Evolutionary conservation across 2,888 invertebrate genomes (phyloP), one percentile per base, ranked within the genome.

Genomic region (Ophion ellenae): DNA sequence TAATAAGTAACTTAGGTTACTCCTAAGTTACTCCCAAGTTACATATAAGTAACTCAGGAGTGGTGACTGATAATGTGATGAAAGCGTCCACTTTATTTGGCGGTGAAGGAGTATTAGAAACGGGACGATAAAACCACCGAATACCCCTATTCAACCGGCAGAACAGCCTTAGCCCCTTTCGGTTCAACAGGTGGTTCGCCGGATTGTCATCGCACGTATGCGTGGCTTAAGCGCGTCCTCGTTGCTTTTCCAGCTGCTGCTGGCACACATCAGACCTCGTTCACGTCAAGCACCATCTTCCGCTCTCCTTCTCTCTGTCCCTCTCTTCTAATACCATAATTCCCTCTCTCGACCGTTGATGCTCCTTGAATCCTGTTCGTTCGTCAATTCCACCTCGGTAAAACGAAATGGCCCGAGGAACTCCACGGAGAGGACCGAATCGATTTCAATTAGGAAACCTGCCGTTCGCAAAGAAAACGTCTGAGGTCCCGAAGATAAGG

Each of bases 181-280:
- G 80, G 89, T 90, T 90, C 91, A 91, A 91, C 91, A 91, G 90
- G 91, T 91, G 91, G 90, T 89, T 91, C 87, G 74, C 87, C 90
- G 45, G 91, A 90, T 91, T 91, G 90, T 90, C 90, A 90, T 91
- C 89, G 86, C 90, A 91, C 90, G 81, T 83, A 90, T 90, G 90
- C 90, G 88, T 88, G 89, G 90, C 91, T 91, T 91, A 91, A 90
- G 88, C 89, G 84, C 64, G 84, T 87, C 73, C 83, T 74, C 69
- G 66, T 57, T 84, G 76, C 85, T 85, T 81, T 76, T 59, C 70
- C 76, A 77, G 80, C 80, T 77, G 66, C 66, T 24, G 64, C 69
- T 69, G 77, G 47, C 59, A 78, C 83, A 83, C 83, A 83, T 83
- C 76, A 45, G 57, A 66, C 63, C 64, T 86, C 69, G 69, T 83